Evolutionary conservation across 2,797 vertebrate genomes (phyloP).

Genomic region (Girardinus metallicus): DNA sequence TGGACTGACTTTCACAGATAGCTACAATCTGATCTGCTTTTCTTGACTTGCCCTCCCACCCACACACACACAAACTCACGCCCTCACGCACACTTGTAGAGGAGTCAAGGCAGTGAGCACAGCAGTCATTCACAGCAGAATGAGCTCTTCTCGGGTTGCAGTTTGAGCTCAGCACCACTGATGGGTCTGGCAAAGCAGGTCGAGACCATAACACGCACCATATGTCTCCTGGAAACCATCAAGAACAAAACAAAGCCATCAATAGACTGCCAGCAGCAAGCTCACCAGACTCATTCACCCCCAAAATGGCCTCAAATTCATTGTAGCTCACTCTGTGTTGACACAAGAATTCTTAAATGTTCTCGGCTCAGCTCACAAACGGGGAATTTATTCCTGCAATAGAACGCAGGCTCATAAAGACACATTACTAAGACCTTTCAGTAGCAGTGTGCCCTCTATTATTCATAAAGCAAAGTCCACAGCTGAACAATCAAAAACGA

Average conservation of each 20-base stretch:
- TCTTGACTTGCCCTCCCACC: conserved; percentile 5
- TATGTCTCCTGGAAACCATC: conserved; percentile 59
- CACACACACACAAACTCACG: conserved; percentile 19
- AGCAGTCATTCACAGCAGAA: conserved; percentile 35
- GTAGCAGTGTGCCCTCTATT: conserved; percentile 9
- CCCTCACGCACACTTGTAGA: conserved; percentile 19
- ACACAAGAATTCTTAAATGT: conserved; percentile 30
- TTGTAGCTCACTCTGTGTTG: conserved; percentile 7
- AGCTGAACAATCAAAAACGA: conserved; percentile 12
- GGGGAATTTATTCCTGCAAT: conserved; percentile 49
- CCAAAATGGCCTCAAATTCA: conserved; percentile 43
- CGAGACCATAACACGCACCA: conserved; percentile 55
- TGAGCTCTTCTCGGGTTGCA: conserved; percentile 39
- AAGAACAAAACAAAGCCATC: conserved; percentile 67
- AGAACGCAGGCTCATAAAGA: conserved; percentile 25
- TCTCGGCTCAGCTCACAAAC: conserved; percentile 34
- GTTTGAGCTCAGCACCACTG: conserved; percentile 52
- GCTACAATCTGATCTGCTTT: conserved; percentile 52
- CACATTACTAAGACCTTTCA: conserved; percentile 35
- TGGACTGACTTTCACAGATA: conserved; percentile 47
- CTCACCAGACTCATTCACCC: conserved; percentile 36
- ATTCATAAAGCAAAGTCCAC: conserved; percentile 19
- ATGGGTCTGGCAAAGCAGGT: conserved; percentile 38
- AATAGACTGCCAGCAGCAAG: conserved; percentile 34
- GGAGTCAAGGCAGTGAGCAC: conserved; percentile 17